Evolutionary conservation across 2,113 vertebrate species (phyloP), one percentile per base, ranked within the genome.

Genomic region (Scomber scombrus): DNA sequence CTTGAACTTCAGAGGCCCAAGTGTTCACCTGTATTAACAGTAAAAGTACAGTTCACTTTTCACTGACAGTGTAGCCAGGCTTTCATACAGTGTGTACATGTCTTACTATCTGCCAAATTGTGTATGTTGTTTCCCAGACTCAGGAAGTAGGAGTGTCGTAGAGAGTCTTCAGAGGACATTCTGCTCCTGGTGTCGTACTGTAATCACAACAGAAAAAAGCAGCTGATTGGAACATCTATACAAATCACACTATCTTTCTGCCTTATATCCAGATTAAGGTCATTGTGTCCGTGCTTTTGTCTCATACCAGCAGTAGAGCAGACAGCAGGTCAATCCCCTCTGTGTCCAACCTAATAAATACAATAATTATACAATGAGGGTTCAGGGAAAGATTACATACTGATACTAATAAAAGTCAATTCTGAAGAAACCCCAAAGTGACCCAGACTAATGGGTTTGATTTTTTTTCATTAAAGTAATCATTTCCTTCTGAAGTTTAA

Each of bases 101-200:
- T 78, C 97, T 97, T 91, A 99, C 98, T 99, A 91, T 99, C 98
- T 19, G 96, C 91, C 54, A 99, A 91, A 68, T 96, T 95, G 57
- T 97, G 96, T 40, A 98, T 94, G 0, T 91, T 90, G 55, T 98
- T 97, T 0, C 97, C 98, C 80, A 99, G 91, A 79, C 94, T 94
- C 78, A 87, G 95, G 94, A 98, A 99, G 93, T 99, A 98, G 0
- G 95, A 54, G 63, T 98, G 97, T 47, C 16, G 95, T 74, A 98
- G 93, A 47, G 97, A 96, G 0, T 85, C 92, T 84, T 98, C 97
- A 8, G 98, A 94, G 0, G 97, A 95, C 26, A 96, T 88, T 57
- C 98, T 93, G 31, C 89, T 87, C 87, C 93, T 97, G 81, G 96
- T 97, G 85, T 99, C 96, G 0, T 96, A 99, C 98, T 99, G 94